Conservation (phyloP, 1,140 invertebrate species). For the Zaprionus ghesquierei region DNA sequence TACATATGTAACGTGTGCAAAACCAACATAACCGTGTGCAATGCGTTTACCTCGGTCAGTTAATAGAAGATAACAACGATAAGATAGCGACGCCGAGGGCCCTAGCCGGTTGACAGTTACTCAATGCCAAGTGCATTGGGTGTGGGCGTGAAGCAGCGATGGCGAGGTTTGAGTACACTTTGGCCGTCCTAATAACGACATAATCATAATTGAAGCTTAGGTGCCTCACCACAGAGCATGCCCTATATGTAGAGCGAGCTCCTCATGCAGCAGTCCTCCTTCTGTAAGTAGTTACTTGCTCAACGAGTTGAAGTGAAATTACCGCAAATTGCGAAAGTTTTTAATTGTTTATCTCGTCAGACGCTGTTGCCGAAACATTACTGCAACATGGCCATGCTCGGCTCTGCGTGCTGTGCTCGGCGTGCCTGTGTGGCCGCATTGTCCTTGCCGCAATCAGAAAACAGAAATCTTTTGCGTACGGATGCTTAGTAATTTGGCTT, state of each 20-base stretch:
- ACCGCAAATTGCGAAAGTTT: constrained; percentile 79
- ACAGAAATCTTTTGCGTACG: constrained; percentile 64
- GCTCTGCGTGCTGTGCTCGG: not conserved
- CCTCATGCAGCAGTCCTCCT: constrained; percentile 24
- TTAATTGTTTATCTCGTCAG: constrained; percentile 76
- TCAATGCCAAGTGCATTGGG: not conserved
- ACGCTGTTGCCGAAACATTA: constrained; percentile 62
- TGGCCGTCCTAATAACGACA: constrained; percentile 24
- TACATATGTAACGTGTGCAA: constrained; percentile 50
- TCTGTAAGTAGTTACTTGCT: constrained; percentile 1
- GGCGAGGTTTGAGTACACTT: not conserved
- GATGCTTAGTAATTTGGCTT: constrained; percentile 60
- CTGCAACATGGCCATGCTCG: constrained; percentile 57
- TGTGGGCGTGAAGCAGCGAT: not conserved
- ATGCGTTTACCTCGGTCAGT: constrained; percentile 10
- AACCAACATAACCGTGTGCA: constrained; percentile 54
- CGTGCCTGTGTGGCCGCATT: constrained; percentile 17
- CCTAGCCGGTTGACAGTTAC: not conserved
- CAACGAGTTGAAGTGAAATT: constrained; percentile 66
- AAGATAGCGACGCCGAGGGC: constrained; percentile 30
- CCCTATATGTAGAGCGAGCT: constrained; percentile 9
- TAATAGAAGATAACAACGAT: constrained; percentile 30
- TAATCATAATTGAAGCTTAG: constrained; percentile 31
- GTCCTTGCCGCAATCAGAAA: constrained; percentile 73
- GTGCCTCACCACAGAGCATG: not conserved